Evolutionary conservation across 2,888 invertebrate genomes (phyloP).

Genomic region (Xanthorhoe designata): DNA sequence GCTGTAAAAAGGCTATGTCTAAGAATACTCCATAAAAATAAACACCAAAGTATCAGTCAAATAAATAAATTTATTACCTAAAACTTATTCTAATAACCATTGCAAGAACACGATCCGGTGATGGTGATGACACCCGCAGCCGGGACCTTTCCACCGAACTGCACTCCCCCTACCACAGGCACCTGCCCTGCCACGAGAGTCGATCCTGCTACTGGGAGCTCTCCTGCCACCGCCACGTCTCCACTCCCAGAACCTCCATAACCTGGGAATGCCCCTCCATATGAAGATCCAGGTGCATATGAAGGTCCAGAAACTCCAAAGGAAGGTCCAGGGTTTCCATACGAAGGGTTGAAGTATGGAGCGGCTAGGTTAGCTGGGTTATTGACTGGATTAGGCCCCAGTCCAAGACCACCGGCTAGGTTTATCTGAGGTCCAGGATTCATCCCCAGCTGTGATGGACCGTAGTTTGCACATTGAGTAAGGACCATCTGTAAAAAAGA

Average conservation of each 20-base stretch:
- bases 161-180: constrained; percentile 54
- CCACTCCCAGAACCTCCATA: constrained; percentile 40
- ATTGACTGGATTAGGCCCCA: background rate
- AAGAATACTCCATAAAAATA: no score
- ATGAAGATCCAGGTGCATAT: background rate
- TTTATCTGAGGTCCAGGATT: constrained; percentile 16
- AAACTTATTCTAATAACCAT: constrained; percentile 27
- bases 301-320: background rate
- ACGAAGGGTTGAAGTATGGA: background rate
- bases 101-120: constrained; percentile 33
- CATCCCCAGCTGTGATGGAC: constrained; percentile 7
- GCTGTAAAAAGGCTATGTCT: no score
- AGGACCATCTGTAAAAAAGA: constrained; percentile 16
- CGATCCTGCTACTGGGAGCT: constrained; percentile 48
- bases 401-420: constrained; percentile 10
- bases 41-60: background rate
- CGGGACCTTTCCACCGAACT: constrained; percentile 52
- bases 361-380: background rate
- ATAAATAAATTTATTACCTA: constrained; percentile 10
- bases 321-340: background rate
- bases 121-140: constrained; percentile 53
- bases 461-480: constrained; percentile 5
- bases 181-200: constrained; percentile 53
- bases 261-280: background rate
- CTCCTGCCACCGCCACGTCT: constrained; percentile 42